Percentiles rank a stretch among this genome's conserved stretches.
Evolutionary conservation across 2,113 vertebrate genomes (phyloP).

Genomic region (Zosterops japonicus): DNA sequence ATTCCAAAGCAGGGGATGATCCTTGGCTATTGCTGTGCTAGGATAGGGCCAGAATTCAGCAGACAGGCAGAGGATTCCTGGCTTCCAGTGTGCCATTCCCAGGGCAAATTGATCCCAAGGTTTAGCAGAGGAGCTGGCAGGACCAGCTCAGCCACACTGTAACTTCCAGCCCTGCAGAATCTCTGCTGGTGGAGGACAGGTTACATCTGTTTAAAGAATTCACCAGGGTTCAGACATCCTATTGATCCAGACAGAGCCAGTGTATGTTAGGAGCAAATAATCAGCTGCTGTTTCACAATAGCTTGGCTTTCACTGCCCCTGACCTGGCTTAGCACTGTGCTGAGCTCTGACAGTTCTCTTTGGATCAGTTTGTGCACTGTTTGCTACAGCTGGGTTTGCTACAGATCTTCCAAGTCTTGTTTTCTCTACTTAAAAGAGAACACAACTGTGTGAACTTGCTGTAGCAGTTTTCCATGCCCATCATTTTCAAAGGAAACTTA

Average conservation of each 20-base stretch:
- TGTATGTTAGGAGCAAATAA: not conserved
- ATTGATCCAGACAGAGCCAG: not conserved
- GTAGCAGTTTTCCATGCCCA: not conserved
- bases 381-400: not conserved
- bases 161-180: not conserved
- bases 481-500: not conserved
- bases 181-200: not conserved
- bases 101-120: not conserved
- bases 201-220: not conserved
- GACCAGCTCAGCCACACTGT: not conserved
- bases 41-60: not conserved
- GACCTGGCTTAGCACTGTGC: not conserved
- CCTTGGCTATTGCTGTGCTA: not conserved
- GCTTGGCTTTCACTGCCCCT: not conserved
- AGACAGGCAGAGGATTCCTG: not conserved
- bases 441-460: not conserved
- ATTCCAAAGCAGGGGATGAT: not conserved
- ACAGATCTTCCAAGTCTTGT: not conserved
- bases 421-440: constrained; percentile 6
- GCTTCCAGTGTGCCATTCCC: not conserved
- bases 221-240: not conserved
- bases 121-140: not conserved
- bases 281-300: not conserved
- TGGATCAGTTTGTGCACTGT: not conserved
- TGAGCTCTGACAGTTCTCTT: not conserved